Evolutionary conservation across 1,140 invertebrate species (phyloP), one percentile per base, ranked within the genome.

Genomic region (Trichomalopsis sarcophagae): DNA sequence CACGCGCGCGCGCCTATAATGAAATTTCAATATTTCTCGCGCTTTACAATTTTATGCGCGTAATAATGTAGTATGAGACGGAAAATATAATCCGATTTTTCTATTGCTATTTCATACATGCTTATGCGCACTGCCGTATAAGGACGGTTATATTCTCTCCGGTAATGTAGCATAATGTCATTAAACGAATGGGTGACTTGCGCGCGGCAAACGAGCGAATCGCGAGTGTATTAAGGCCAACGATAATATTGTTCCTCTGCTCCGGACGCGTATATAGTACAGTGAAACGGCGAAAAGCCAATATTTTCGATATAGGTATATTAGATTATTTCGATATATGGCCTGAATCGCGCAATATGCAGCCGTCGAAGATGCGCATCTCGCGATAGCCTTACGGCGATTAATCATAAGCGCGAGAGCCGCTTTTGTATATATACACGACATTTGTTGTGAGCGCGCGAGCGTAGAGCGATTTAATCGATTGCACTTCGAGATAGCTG

Each of bases 371-470:
- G 73, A 75, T 75, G 33, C 73, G n/a, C 27, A 27, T 27, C 27
- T 44, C 36, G 4, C 73, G 73, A 75, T 75, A 75, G 73, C 73
- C 73, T 75, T 75, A 44, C 33, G 33, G 21, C 73, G 73, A 75
- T 75, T 75, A 75, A 75, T 75, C 73, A 44, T 40, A 44, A 17
- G 23, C 27, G 30, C 71, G 44, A 10, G 47, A 50, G 47, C 47
- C 47, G 47, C 47, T 50, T 50, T 50, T 50, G 47, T 50, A 50
- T 50, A 50, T 50, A 2, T 17, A 50, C 47, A 17, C 13, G 47
- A 50, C 71, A 75, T 36, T 75, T 44, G 73, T 75, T 21, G 11
- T 44, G 7, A 33, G 36, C 30, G 17, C 2, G 33, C 11, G 17
- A 62, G 55, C 3, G 55, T 13, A 50, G 47, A 14, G 21, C 21